Conservation (phyloP, 2,888 invertebrate genomes). For the Spisula solida region DNA sequence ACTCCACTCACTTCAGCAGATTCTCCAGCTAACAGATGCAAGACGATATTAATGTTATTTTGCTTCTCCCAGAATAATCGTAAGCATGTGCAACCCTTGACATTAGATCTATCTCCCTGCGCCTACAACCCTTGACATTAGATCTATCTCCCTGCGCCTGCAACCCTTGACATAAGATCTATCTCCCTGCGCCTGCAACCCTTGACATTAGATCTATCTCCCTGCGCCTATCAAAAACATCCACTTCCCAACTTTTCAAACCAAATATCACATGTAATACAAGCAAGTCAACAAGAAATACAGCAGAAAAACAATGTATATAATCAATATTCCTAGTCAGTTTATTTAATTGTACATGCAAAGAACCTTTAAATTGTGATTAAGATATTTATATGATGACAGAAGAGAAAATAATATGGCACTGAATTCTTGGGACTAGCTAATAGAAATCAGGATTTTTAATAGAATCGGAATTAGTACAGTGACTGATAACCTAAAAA, state of each 20-base stretch:
- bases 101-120: not conserved
- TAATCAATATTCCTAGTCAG: slow-evolving; percentile 5
- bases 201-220: too few species aligned
- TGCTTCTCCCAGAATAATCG: slow-evolving; percentile 26
- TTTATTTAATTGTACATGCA: slow-evolving; percentile 21
- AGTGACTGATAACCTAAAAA: too few species aligned
- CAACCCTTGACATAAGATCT: too few species aligned
- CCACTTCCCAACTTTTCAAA: too few species aligned
- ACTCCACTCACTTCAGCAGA: not conserved
- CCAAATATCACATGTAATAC: slow-evolving; percentile 1
- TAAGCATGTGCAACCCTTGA: slow-evolving; percentile 35
- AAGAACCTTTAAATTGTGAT: slow-evolving; percentile 19
- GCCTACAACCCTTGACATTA: too few species aligned
- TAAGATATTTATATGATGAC: not conserved
- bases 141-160: too few species aligned
- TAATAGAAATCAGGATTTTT: not conserved
- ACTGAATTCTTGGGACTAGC: not conserved
- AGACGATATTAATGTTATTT: not conserved
- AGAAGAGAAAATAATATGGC: not conserved
- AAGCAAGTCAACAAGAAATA: not conserved
- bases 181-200: too few species aligned
- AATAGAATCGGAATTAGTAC: too few species aligned
- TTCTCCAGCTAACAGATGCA: slow-evolving; percentile 18
- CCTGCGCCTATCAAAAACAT: too few species aligned
- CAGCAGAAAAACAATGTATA: not conserved